phyloP scores from a whole-genome alignment of 2,113 vertebrate genomes.

The Aspidoscelis tigris region DNA sequence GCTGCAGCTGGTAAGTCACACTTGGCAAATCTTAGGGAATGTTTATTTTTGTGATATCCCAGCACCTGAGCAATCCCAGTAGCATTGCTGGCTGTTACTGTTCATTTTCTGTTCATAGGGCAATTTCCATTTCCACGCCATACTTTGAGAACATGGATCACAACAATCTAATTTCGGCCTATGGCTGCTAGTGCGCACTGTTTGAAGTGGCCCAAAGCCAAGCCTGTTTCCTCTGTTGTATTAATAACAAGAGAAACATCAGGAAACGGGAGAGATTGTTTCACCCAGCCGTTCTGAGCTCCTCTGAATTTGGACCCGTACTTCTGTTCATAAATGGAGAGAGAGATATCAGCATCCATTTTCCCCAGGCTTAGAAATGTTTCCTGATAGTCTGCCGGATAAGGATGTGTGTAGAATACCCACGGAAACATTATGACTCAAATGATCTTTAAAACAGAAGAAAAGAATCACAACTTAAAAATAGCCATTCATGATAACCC shows the following conservation, averaged over 20 bases:
- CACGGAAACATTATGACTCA: constrained; percentile 1
- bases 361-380: constrained; percentile 24
- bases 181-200: not conserved
- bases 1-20: not conserved
- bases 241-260: not conserved
- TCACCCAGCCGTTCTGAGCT: constrained; percentile 1
- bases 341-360: not conserved
- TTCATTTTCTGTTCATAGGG: too few species aligned
- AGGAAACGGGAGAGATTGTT: constrained; percentile 18
- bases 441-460: not conserved
- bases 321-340: constrained; percentile 5
- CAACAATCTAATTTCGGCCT: not conserved
- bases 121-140: not conserved
- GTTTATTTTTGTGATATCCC: too few species aligned
- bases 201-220: constrained; percentile 7
- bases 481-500: not conserved
- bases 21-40: not conserved
- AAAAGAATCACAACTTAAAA: not conserved
- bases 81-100: not conserved
- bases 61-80: not conserved
- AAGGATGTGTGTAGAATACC: constrained; percentile 3
- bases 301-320: not conserved
- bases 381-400: constrained; percentile 18
- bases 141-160: not conserved
- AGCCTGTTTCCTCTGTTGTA: constrained; percentile 1